These are phyloP conservation scores for Glyphotaelius pellucidus DNA, from an alignment of 2,888 invertebrate species.

Conservation along the genomic window DNA sequence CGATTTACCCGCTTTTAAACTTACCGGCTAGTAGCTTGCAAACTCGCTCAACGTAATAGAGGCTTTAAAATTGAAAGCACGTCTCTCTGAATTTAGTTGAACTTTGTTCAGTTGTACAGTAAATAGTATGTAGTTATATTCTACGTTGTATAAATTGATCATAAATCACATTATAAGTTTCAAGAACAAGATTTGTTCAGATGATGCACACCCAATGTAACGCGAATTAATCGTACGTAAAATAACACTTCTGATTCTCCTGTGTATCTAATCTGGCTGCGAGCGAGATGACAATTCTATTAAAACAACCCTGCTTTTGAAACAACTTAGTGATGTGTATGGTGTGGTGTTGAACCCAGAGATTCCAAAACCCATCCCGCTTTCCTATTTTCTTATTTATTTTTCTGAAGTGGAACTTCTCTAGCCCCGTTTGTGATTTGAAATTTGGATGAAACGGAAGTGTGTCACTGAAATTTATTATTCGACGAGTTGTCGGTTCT, in stretches of 20 bases:
- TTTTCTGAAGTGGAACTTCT: too few species aligned
- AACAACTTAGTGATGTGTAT: background rate
- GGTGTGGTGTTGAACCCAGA: background rate
- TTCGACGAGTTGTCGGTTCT: too few species aligned
- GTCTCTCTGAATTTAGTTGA: too few species aligned
- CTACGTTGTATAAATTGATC: background rate
- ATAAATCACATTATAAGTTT: background rate
- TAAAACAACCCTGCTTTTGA: background rate
- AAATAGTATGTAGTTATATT: too few species aligned
- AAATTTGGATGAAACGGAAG: too few species aligned
- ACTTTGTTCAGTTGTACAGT: too few species aligned
- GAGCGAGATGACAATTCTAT: background rate
- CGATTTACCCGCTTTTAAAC: too few species aligned
- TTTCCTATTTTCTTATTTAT: background rate
- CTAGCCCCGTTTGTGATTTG: too few species aligned
- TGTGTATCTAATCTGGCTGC: background rate
- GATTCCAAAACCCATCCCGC: background rate
- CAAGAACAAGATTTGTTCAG: background rate
- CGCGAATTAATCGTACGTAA: background rate
- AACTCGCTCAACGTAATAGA: too few species aligned
- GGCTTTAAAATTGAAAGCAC: too few species aligned
- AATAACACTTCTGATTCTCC: background rate
- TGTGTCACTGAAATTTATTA: too few species aligned
- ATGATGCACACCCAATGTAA: background rate
- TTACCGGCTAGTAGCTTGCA: too few species aligned